Conservation (phyloP, 2,888 invertebrate genomes). For the Caenorhabditis sp. region DNA sequence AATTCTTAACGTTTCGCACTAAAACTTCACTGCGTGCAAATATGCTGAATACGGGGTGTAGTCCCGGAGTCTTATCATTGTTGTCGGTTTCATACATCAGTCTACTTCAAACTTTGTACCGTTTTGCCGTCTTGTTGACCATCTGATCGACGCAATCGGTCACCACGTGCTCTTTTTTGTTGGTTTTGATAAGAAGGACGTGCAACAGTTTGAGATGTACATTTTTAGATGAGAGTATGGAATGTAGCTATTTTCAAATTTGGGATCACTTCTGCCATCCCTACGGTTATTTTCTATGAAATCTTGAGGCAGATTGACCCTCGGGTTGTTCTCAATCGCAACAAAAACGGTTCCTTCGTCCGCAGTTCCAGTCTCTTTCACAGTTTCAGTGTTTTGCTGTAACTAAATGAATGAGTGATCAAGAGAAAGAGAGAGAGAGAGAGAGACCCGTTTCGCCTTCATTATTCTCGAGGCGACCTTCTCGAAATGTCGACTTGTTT, state of each 20-base stretch:
- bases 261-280: too few species aligned
- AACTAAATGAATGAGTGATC: neutral
- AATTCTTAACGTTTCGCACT: too few species aligned
- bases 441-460: neutral
- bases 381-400: neutral
- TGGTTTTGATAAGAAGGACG: neutral
- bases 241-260: too few species aligned
- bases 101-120: conserved; percentile 45
- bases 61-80: conserved; percentile 8
- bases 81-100: conserved; percentile 3
- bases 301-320: too few species aligned
- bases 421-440: neutral
- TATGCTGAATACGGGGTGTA: conserved; percentile 14
- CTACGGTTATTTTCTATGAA: too few species aligned
- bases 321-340: too few species aligned
- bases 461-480: conserved; percentile 5
- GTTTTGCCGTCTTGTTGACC: conserved; percentile 18
- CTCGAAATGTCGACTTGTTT: neutral
- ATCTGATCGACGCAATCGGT: conserved; percentile 27
- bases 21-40: conserved; percentile 6
- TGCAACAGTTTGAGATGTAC: too few species aligned
- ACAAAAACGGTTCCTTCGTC: too few species aligned
- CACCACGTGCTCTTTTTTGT: conserved; percentile 14
- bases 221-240: too few species aligned
- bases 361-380: too few species aligned